phyloP scores from a whole-genome alignment of 2,797 vertebrate species.

The Sebastes trivittatus region DNA sequence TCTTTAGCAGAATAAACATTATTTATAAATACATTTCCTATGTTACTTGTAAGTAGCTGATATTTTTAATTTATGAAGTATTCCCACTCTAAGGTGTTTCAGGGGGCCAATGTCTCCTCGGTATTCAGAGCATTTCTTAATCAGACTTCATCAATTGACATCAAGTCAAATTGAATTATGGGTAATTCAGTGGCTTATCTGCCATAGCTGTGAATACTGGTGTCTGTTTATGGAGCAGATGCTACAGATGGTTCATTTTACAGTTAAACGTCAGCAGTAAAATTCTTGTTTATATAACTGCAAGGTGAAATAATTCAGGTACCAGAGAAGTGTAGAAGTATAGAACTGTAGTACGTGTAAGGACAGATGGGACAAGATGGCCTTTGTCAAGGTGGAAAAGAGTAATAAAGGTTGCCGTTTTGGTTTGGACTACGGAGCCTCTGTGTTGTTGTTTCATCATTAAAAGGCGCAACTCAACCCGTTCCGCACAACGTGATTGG shows the following conservation, averaged over 20 bases:
- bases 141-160: neutral
- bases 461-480: no score
- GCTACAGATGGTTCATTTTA: neutral
- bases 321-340: neutral
- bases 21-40: slow-evolving; percentile 2
- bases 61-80: neutral
- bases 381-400: no score
- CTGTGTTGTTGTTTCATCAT: no score
- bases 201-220: neutral
- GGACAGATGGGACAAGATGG: neutral
- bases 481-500: no score
- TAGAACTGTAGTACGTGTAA: no score
- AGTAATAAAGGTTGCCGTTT: no score
- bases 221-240: neutral
- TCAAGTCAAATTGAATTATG: neutral
- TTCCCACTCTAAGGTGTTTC: neutral
- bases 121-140: neutral
- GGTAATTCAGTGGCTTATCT: neutral
- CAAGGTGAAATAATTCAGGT: neutral
- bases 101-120: neutral
- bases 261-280: neutral
- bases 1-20: neutral
- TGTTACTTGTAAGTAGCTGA: neutral
- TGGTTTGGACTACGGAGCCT: no score
- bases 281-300: neutral